Evolutionary conservation across 2,113 vertebrate genomes (phyloP).

Genomic region (Scartelaos histophorus): DNA sequence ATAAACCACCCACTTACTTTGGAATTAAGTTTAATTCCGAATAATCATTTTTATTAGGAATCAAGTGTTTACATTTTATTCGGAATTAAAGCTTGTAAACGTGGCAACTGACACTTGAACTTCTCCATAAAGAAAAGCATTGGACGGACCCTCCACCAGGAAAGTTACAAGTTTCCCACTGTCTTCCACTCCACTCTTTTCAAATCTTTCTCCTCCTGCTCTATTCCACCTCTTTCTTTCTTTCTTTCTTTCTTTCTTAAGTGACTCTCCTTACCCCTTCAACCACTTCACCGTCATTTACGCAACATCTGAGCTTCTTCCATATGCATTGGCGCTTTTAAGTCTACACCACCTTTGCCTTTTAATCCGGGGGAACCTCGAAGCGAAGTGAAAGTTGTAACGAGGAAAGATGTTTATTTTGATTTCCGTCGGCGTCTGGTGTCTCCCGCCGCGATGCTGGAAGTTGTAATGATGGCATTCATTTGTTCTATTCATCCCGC

Average conservation of each 20-base stretch:
- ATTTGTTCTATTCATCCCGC: constrained; percentile 43
- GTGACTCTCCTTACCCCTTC: constrained; percentile 7
- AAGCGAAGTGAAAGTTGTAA: neutral
- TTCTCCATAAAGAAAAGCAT: too few relatives aligned
- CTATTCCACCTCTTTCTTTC: neutral
- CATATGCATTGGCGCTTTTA: neutral
- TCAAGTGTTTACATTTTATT: too few relatives aligned
- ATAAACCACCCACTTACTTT: too few relatives aligned
- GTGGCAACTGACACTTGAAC: too few relatives aligned
- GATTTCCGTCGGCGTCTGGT: constrained; percentile 34
- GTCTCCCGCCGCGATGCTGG: constrained; percentile 26
- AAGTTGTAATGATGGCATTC: constrained; percentile 46
- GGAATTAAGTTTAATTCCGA: too few relatives aligned
- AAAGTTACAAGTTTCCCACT: too few relatives aligned
- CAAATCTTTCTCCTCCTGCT: neutral
- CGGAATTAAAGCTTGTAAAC: too few relatives aligned
- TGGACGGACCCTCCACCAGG: too few relatives aligned
- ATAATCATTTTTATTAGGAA: too few relatives aligned
- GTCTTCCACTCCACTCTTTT: neutral
- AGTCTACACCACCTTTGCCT: neutral
- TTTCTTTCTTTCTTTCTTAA: neutral
- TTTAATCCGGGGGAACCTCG: constrained; percentile 1
- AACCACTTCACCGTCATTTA: constrained; percentile 8
- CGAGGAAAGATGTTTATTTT: constrained; percentile 34
- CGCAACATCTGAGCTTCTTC: constrained; percentile 3